phyloP scores from a whole-genome alignment of 2,888 invertebrate species.

The Dryobotodes eremita region DNA sequence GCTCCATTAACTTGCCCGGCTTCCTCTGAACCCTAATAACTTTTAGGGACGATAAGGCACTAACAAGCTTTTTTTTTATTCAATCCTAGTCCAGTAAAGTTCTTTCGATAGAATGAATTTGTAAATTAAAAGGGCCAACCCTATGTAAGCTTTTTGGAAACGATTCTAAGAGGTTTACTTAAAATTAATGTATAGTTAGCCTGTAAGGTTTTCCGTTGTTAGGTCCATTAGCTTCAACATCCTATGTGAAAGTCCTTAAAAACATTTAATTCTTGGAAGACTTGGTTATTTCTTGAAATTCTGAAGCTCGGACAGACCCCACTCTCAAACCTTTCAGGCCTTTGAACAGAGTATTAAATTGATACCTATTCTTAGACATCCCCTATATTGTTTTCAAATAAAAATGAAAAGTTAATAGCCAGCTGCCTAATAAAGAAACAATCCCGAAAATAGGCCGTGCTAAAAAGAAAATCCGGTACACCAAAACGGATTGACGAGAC shows the following conservation, averaged over 20 bases:
- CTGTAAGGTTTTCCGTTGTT: background rate
- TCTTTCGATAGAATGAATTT: conserved; percentile 33
- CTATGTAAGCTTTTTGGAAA: conserved; percentile 20
- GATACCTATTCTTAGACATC: background rate
- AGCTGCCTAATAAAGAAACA: background rate
- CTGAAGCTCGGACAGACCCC: no score
- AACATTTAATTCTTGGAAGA: background rate
- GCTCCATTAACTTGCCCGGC: conserved; percentile 64
- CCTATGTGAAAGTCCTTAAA: no score
- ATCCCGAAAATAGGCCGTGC: background rate
- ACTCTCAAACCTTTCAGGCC: background rate
- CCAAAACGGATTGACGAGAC: conserved; percentile 23
- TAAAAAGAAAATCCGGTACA: conserved; percentile 4
- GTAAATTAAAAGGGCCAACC: conserved; percentile 50
- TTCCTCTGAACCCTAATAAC: conserved; percentile 63
- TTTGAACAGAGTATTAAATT: background rate
- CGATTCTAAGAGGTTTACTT: conserved; percentile 9
- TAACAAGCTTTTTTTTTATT: conserved; percentile 63
- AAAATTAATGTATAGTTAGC: background rate
- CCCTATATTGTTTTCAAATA: background rate
- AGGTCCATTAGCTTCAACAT: background rate
- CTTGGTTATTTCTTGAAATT: background rate
- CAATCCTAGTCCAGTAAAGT: conserved; percentile 49
- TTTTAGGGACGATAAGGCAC: conserved; percentile 62
- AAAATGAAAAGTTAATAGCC: background rate